Evolutionary conservation across 2,888 invertebrate genomes (phyloP), one percentile per base, ranked within the genome.

Genomic region (Spialia ferax): DNA sequence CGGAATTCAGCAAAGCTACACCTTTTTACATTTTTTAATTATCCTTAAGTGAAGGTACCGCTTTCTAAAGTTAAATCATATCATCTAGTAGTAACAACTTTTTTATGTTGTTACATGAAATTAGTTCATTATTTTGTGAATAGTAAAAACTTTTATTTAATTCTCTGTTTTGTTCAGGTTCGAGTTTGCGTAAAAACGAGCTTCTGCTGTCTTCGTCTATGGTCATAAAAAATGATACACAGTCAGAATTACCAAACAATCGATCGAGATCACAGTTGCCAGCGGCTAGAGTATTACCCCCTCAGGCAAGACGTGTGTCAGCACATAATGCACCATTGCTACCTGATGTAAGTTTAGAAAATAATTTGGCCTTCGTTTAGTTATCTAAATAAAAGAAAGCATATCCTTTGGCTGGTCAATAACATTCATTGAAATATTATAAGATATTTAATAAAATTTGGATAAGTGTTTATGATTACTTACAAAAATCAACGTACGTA

Each of bases 201-300:
- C 85, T 95, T 7, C 90, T 95, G 7, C 88, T 95, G 50, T 94
- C 95, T 48, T 94, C 95, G 5, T 94, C 95, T 7, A 94, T 94
- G 80, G 94, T 96, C 71, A 97, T 97, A 76, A 96, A 96, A 81
- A 97, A 97, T 82, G 96, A 97, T 79, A 97, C 97, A 0, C 97
- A 97, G 80, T 95, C 96, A 29, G 96, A 96, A 77, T 87, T 95
- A 45, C 95, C 95, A 7, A 96, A 96, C 84, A 96, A 96, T 68
- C 75, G 92, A 13, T 68, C 85, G 2, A 81, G 87, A 3, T 76
- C 81, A 0, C 88, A 87, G 63, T 74, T 88, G 3, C 88, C 89
- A 0, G 83, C 89, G 1, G 84, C 90, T 0, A 79, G 88, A 52
- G 91, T 89, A 0, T 62, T 92, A 1, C 79, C 89, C 0, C 85